phyloP scores from a whole-genome alignment of 2,797 vertebrate species.

The Clarias fuscus region DNA sequence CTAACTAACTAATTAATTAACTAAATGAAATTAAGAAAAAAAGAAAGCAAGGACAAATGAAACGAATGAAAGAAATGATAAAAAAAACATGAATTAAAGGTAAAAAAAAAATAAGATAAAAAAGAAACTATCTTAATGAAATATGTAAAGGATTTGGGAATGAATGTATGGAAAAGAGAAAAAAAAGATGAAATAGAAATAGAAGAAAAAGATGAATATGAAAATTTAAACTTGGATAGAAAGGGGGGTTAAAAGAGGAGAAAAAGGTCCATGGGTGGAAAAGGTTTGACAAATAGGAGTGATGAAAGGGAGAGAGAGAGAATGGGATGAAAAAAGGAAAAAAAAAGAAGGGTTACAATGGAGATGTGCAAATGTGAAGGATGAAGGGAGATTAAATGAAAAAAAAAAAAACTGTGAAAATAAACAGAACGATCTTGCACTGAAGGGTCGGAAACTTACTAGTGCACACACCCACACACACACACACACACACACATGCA shows the following conservation, averaged over 20 bases:
- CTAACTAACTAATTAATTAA: too few relatives aligned
- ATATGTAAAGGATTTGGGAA: not conserved
- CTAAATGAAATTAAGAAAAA: not conserved
- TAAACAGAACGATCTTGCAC: slow-evolving; percentile 11
- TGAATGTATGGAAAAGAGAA: not conserved
- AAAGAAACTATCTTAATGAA: not conserved
- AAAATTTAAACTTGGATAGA: not conserved
- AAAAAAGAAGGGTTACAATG: not conserved
- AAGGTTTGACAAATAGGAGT: not conserved
- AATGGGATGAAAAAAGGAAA: not conserved
- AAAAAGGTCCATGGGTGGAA: not conserved
- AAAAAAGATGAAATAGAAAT: not conserved
- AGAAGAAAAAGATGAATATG: not conserved
- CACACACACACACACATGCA: not conserved
- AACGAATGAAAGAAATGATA: not conserved
- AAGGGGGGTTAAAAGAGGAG: not conserved
- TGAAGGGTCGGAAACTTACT: slow-evolving; percentile 3
- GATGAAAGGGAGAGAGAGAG: not conserved
- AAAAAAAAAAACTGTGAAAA: not conserved
- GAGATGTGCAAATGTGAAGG: not conserved
- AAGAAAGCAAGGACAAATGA: not conserved
- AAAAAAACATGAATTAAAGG: not conserved
- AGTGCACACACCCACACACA: not conserved
- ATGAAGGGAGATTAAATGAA: not conserved
- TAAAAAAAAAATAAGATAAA: too few relatives aligned